Conservation (phyloP, 2,797 vertebrate genomes). For the Passerculus sandwichensis region DNA sequence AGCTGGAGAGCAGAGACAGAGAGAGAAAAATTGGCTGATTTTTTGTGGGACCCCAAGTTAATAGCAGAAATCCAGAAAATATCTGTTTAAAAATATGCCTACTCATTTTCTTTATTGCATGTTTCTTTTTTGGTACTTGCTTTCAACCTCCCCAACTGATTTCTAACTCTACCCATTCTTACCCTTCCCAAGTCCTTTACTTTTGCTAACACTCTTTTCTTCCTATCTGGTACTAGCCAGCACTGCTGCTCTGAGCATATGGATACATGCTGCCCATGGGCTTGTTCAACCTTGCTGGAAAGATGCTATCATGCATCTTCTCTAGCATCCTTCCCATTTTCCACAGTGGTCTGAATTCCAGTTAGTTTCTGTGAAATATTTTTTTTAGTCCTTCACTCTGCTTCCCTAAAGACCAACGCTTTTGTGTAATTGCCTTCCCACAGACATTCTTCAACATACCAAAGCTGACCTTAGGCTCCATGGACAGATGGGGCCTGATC, state of each 20-base stretch:
- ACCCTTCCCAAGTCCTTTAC: neutral
- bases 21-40: neutral
- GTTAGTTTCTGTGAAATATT: neutral
- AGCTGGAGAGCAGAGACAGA: neutral
- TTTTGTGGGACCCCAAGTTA: neutral
- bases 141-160: neutral
- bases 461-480: constrained; percentile 23
- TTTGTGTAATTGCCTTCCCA: constrained; percentile 10
- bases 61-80: neutral
- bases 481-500: constrained; percentile 7
- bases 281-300: neutral
- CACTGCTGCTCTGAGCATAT: neutral
- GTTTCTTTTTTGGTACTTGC: neutral
- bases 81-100: neutral
- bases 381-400: neutral
- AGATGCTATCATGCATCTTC: neutral
- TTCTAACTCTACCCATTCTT: neutral
- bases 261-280: neutral
- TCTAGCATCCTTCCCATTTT: neutral
- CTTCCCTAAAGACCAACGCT: neutral
- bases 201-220: neutral
- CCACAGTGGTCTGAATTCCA: neutral
- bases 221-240: neutral
- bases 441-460: constrained; percentile 8
- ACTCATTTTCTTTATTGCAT: neutral